Base-by-base conservation (phyloP, 2,797 vertebrate species). In the Melanotaenia parkinsoni region DNA sequence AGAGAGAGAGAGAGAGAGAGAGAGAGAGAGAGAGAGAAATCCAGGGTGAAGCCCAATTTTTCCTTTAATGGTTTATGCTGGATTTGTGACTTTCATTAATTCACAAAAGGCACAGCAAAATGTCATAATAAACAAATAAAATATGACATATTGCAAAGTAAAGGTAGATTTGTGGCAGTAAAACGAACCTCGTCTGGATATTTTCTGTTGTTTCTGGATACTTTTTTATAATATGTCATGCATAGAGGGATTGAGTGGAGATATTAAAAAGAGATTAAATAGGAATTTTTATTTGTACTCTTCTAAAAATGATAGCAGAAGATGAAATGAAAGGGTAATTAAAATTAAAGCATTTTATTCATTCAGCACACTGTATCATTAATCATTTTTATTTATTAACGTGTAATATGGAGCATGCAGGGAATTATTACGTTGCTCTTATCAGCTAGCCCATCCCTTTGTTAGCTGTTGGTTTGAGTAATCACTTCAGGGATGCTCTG, bases 391-490 rank as follows among this genome's bases (percentile, higher is more conserved):
- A 32, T 38, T 56, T 8, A 45, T 18, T 43, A 57, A 32, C 7
- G 79, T 64, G 58, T 59, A 37, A 77, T 79, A 64, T 83, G 70
- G 62, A 72, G 77, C 85, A 88, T 89, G 83, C 85, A 84, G 53
- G 61, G 40, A 68, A 32, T 58, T 57, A 59, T 71, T 26, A 22
- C 30, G 3, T 81, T 63, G 58, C 66, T 83, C 57, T 68, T 14
- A 9, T 80, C n/a, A 72, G 61, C 24, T 76, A 67, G 90, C 92
- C 93, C 93, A 94, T 95, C 93, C 88, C 92, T 94, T 93, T 94
- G 90, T 88, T 86, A 72, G 58, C 63, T 80, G 81, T 88, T 82
- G 74, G 76, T 90, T 89, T 91, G 69, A 84, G 65, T 91, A 61
- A 88, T 80, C 82, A 91, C 83, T 80, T 86, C 87, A 91, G 73